These are phyloP conservation scores for Microcebus jonahi DNA, from an alignment of 2,113 vertebrate species.

Conservation along the genomic window DNA sequence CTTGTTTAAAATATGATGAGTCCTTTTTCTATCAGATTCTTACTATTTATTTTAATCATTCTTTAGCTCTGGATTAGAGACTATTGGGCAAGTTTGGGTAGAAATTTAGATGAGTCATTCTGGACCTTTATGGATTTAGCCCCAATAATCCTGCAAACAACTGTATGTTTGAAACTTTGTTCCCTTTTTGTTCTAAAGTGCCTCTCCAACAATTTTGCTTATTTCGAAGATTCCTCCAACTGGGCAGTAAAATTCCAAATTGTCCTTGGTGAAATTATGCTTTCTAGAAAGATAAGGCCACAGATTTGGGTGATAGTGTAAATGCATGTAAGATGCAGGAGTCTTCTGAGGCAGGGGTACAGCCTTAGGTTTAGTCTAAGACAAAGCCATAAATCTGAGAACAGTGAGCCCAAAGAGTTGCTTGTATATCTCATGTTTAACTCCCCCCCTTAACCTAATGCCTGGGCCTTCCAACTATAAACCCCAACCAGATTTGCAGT, in stretches of 20 bases:
- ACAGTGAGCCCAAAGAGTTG: not conserved
- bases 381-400: not conserved
- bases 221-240: not conserved
- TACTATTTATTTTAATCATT: not conserved
- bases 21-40: not conserved
- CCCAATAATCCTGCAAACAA: not conserved
- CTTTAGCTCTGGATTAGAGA: slow-evolving; percentile 3
- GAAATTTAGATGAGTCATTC: slow-evolving; percentile 21
- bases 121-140: not conserved
- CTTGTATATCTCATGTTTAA: not conserved
- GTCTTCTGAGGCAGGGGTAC: not conserved
- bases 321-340: not conserved
- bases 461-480: not conserved
- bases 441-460: not conserved
- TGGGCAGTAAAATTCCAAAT: not conserved
- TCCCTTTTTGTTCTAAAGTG: slow-evolving; percentile 2
- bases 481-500: not conserved
- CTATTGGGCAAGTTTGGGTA: not conserved
- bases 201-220: not conserved
- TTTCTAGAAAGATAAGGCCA: not conserved
- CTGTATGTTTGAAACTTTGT: not conserved
- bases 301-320: not conserved
- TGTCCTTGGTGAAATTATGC: slow-evolving; percentile 1
- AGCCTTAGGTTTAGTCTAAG: not conserved
- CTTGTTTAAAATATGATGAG: not conserved